Evolutionary conservation across 2,113 vertebrate genomes (phyloP).

Genomic region (Gallinago paraguaiae): DNA sequence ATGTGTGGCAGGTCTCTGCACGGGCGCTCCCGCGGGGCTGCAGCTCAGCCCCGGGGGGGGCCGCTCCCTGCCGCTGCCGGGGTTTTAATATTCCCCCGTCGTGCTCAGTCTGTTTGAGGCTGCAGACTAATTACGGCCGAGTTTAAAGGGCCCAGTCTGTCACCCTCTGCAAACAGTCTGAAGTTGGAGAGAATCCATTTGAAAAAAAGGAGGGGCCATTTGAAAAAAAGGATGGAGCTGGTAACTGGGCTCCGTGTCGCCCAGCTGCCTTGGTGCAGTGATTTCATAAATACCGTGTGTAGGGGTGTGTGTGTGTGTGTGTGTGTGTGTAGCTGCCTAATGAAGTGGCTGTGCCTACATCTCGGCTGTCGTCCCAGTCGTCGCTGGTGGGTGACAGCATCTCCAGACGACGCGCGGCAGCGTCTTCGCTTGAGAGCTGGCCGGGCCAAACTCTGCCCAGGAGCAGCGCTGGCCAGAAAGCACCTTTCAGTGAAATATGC

Average conservation of each 20-base stretch:
- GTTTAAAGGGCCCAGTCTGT: slow-evolving; percentile 68
- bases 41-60: not conserved
- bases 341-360: not conserved
- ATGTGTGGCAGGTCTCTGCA: not conserved
- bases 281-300: not conserved
- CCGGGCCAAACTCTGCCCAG: not conserved
- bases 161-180: slow-evolving; percentile 59
- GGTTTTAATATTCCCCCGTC: slow-evolving; percentile 69
- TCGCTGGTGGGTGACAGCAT: not conserved
- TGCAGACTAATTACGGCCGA: slow-evolving; percentile 59
- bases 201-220: slow-evolving; percentile 44
- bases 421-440: not conserved
- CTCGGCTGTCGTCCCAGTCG: not conserved
- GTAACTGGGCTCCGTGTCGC: slow-evolving; percentile 5
- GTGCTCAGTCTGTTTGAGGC: slow-evolving; percentile 62
- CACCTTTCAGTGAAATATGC: not conserved
- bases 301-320: not conserved
- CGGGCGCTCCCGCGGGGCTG: not conserved
- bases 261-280: slow-evolving; percentile 24
- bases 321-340: not conserved
- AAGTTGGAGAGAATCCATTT: slow-evolving; percentile 72
- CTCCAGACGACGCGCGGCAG: not conserved
- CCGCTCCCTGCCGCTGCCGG: not conserved
- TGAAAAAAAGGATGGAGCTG: not conserved
- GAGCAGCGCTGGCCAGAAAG: not conserved